These are phyloP conservation scores for Mesitornis unicolor DNA, from an alignment of 2,113 vertebrate genomes.

Conservation along the genomic window DNA sequence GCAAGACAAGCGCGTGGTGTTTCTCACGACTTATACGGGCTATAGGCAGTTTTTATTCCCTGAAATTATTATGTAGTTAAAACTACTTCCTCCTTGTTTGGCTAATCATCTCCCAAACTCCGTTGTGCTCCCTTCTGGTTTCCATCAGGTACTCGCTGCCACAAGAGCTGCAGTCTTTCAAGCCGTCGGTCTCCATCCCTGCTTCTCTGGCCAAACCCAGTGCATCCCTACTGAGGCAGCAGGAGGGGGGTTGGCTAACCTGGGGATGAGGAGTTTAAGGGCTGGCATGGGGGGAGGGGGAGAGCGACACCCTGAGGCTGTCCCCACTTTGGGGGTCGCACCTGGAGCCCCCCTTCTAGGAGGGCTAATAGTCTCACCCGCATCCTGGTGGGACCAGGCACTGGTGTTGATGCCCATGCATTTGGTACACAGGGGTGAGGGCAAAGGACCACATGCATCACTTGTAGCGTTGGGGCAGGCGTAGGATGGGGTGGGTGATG, in stretches of 20 bases:
- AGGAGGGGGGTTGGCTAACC: neutral
- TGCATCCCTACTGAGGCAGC: neutral
- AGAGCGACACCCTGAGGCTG: neutral
- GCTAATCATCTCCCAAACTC: neutral
- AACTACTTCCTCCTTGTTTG: neutral
- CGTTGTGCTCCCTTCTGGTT: neutral
- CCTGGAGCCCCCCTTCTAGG: too few species aligned
- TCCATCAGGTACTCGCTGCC: neutral
- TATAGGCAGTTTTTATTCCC: neutral
- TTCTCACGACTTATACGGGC: neutral
- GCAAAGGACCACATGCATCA: accelerated
- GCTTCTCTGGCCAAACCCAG: neutral
- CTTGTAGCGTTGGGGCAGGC: accelerated
- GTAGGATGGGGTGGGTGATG: neutral
- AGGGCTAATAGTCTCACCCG: too few species aligned
- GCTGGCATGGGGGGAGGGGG: accelerated
- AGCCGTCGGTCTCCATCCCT: neutral
- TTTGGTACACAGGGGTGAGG: neutral
- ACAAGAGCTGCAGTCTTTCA: neutral
- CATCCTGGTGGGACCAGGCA: neutral
- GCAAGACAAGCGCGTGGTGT: neutral
- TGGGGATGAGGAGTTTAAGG: neutral
- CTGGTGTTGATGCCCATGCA: neutral
- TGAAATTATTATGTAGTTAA: neutral
- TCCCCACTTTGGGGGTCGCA: neutral